Conservation (phyloP, 2,888 invertebrate genomes). For the Apamea sordens region DNA sequence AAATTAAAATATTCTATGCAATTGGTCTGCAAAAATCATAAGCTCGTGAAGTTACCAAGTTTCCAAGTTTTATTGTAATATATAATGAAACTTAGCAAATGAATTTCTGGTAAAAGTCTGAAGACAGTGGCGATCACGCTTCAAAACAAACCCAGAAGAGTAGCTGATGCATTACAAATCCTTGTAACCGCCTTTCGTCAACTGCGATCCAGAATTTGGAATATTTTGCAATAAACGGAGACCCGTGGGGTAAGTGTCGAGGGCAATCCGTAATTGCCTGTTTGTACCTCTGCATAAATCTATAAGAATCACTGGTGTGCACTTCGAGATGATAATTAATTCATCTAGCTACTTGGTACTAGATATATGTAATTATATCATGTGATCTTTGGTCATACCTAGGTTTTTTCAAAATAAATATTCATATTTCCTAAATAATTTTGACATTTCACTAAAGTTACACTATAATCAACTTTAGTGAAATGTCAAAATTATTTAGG, state of each 20-base stretch:
- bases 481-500: neutral
- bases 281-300: neutral
- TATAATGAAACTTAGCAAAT: neutral
- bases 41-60: neutral
- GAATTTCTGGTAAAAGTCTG: neutral
- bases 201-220: neutral
- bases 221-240: neutral
- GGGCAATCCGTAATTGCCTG: neutral
- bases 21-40: too few relatives aligned
- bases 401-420: neutral
- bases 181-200: neutral
- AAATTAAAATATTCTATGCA: neutral
- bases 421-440: too few relatives aligned
- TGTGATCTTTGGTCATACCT: too few relatives aligned
- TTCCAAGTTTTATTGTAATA: neutral
- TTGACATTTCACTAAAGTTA: too few relatives aligned
- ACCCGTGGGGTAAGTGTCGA: neutral
- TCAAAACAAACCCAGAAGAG: neutral
- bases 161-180: neutral
- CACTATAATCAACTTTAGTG: neutral
- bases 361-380: neutral
- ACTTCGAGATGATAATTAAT: neutral
- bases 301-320: neutral
- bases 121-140: neutral
- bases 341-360: too few relatives aligned